A percentile compares a stretch with the other conserved stretches of the same genome.
phyloP scores from a whole-genome alignment of 2,113 vertebrate species.

The Panurus biarmicus region DNA sequence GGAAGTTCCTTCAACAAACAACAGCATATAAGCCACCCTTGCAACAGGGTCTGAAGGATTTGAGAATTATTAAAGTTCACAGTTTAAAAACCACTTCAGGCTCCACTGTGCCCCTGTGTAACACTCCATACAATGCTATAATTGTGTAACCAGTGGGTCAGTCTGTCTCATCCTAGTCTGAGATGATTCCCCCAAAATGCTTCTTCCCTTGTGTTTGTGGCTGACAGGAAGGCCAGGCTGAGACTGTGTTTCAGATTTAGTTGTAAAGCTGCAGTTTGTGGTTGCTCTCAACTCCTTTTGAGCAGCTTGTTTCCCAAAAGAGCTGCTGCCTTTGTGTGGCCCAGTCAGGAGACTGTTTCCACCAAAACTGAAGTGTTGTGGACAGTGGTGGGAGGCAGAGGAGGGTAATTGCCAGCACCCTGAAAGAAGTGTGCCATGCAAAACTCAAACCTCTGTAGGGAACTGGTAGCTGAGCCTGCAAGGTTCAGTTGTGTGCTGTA shows the following conservation, averaged over 20 bases:
- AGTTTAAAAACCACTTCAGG: neutral
- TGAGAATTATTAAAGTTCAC: neutral
- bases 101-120: neutral
- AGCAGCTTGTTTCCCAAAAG: neutral
- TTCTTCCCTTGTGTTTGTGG: neutral
- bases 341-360: neutral
- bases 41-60: neutral
- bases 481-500: neutral
- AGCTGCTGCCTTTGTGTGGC: neutral
- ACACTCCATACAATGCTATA: fast-evolving
- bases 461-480: neutral
- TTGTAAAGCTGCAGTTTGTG: slow-evolving; percentile 4
- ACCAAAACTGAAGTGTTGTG: neutral
- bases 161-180: neutral
- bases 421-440: neutral
- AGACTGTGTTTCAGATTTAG: neutral
- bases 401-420: neutral
- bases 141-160: neutral
- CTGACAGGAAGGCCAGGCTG: neutral
- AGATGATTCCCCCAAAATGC: neutral
- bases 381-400: fast-evolving
- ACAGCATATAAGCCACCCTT: neutral
- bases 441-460: neutral
- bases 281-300: neutral
- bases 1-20: neutral